phyloP scores from a whole-genome alignment of 2,888 invertebrate species.

The Mesoligia furuncula region DNA sequence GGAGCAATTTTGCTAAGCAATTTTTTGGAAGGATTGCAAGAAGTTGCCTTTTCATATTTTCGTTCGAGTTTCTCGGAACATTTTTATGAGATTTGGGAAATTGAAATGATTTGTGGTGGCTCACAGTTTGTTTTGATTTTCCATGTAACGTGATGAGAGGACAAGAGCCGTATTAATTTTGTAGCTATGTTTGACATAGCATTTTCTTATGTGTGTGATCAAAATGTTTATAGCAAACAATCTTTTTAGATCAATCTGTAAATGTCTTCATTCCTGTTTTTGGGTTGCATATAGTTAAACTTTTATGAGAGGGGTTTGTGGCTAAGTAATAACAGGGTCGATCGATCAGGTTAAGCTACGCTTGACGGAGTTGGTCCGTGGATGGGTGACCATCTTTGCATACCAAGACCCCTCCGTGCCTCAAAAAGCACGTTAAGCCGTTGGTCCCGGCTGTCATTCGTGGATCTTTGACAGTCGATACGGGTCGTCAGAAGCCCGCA shows the following conservation, averaged over 20 bases:
- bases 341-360: not conserved
- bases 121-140: conserved; percentile 13
- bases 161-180: not conserved
- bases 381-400: not conserved
- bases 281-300: not conserved
- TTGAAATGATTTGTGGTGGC: conserved; percentile 18
- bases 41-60: conserved; percentile 43
- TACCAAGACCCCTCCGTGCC: too few species aligned
- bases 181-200: not conserved
- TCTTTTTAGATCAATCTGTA: not conserved
- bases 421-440: too few species aligned
- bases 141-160: not conserved
- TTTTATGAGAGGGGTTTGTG: not conserved
- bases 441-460: too few species aligned
- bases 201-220: not conserved
- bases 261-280: not conserved
- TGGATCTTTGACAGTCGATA: too few species aligned
- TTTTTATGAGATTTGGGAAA: conserved; percentile 38
- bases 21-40: conserved; percentile 43
- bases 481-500: too few species aligned
- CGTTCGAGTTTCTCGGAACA: conserved; percentile 25
- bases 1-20: conserved; percentile 54
- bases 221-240: not conserved
- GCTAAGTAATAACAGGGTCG: too few species aligned
- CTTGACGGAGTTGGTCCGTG: not conserved